These are phyloP conservation scores for Tragelaphus strepsiceros DNA, from an alignment of 2,113 vertebrate species.

Conservation along the genomic window DNA sequence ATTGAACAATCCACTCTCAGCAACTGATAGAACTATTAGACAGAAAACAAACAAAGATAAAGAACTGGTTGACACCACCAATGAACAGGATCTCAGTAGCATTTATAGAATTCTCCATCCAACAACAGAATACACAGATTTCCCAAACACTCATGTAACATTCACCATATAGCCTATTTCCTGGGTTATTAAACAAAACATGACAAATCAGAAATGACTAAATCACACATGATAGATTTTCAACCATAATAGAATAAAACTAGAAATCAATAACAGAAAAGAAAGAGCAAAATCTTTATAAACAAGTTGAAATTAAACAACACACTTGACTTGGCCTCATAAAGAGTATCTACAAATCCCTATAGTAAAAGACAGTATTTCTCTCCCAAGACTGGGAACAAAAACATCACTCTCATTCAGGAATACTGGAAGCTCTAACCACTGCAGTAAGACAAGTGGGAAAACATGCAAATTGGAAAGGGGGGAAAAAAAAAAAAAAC, in stretches of 20 bases:
- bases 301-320: neutral
- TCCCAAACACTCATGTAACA: neutral
- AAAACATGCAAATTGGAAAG: neutral
- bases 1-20: neutral
- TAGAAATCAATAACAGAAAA: neutral
- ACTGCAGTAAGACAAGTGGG: neutral
- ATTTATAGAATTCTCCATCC: neutral
- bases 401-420: neutral
- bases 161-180: neutral
- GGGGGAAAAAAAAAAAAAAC: neutral
- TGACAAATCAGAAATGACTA: neutral
- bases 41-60: neutral
- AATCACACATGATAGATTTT: neutral
- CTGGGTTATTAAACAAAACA: neutral
- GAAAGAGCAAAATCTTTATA: neutral
- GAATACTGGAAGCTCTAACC: neutral
- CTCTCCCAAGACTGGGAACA: neutral
- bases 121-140: neutral
- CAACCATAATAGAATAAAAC: neutral
- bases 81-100: neutral
- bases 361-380: neutral
- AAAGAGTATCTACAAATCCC: neutral
- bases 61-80: neutral
- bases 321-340: neutral
- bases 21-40: neutral